Base-by-base conservation (phyloP, 1,140 invertebrate genomes). In the Leptinotarsa lineolata region DNA sequence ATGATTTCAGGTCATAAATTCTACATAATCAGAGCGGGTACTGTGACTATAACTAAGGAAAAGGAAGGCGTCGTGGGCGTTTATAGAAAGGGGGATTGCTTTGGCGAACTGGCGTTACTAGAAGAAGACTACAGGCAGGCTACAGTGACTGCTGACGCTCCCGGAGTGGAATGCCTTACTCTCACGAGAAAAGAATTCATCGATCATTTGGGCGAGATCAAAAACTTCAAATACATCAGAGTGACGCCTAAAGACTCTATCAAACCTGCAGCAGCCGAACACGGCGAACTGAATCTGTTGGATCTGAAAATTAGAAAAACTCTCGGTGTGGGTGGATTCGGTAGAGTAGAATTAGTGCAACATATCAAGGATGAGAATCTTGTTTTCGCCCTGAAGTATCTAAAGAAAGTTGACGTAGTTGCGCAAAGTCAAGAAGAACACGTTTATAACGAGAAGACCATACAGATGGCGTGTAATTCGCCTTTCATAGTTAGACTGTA, bases 331-430 rank as follows among this genome's bases (percentile, higher is more conserved):
- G 97, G 97, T 11, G 97, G 95, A 13, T 98, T 98, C 80, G 97
- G 97, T 0, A 87, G 95, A 5, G 97, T 98, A 0, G 94, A 97
- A 80, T 86, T 98, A 58, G 95, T 83, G 64, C 88, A 78, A 81
- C 82, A 84, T 75, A 86, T 89, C 80, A 87, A 84, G 24, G 88
- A 91, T 61, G 90, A 88, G 60, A 90, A 88, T 59, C 81, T 89
- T 46, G 91, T 91, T 0, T 97, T 95, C 84, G 96, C 96, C 0
- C 85, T 98, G 63, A 98, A 98, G 86, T 95, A 93, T 78, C 86
- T 98, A 46, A 96, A 97, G 83, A 98, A 98, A 84, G 90, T 93
- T 61, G 94, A 96, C 75, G 95, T 98, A 84, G 93, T 97, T 8
- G 92, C 95, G 67, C 95, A 95, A 68, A 93, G 96, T 79, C 96